These are phyloP conservation scores for Cylindroiulus punctatus DNA, from an alignment of 2,888 invertebrate genomes.

Conservation along the genomic window DNA sequence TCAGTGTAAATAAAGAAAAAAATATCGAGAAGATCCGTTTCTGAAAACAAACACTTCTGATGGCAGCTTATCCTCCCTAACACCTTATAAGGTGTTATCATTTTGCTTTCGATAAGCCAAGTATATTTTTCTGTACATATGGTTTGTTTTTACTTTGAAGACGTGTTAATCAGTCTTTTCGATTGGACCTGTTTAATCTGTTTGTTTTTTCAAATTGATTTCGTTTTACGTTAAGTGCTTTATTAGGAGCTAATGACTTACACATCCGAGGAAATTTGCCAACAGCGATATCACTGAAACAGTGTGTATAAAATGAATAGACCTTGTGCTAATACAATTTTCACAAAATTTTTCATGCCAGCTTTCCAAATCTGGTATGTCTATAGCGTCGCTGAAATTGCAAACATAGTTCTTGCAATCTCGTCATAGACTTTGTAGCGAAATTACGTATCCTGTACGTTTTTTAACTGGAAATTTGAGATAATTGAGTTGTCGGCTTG, in stretches of 20 bases:
- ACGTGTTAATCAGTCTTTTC: too few species aligned
- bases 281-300: background rate
- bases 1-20: too few species aligned
- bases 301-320: background rate
- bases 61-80: background rate
- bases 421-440: background rate
- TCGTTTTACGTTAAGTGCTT: background rate
- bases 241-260: background rate
- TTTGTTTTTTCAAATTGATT: background rate
- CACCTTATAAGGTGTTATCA: background rate
- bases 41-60: background rate
- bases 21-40: too few species aligned
- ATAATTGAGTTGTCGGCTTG: background rate
- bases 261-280: background rate
- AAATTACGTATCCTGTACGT: background rate
- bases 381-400: background rate
- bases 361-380: background rate
- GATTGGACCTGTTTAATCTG: background rate
- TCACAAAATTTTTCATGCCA: background rate
- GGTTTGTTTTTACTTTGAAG: background rate
- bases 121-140: background rate
- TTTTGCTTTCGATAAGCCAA: background rate
- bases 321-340: background rate
- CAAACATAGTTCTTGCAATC: background rate
- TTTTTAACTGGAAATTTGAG: constrained; percentile 7